These are phyloP conservation scores for Sarcophaga peregrina DNA, from an alignment of 1,140 invertebrate genomes.

Conservation along the genomic window DNA sequence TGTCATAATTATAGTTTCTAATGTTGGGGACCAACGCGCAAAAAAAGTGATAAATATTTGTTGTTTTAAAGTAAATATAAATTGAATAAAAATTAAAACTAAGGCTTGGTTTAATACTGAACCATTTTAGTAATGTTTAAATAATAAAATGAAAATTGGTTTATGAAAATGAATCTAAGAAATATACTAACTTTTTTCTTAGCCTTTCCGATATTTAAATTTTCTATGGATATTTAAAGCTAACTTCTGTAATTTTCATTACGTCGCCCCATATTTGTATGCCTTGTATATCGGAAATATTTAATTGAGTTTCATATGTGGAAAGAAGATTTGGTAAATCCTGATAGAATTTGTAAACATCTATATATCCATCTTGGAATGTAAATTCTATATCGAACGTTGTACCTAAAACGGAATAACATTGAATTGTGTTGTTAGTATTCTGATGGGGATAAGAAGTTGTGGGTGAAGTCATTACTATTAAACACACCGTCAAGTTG, in stretches of 20 bases:
- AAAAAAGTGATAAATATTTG: too few relatives aligned
- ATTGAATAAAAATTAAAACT: not conserved
- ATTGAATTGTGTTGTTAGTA: conserved; percentile 43
- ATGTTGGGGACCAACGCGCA: too few relatives aligned
- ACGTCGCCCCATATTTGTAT: conserved; percentile 64
- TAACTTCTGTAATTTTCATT: conserved; percentile 55
- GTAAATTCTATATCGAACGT: conserved; percentile 57
- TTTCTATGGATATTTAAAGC: conserved; percentile 48
- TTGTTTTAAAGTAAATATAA: not conserved
- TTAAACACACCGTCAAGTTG: conserved; percentile 58
- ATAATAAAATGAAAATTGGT: not conserved
- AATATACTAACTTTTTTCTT: conserved; percentile 31
- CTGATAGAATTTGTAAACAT: conserved; percentile 44
- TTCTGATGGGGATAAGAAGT: not conserved
- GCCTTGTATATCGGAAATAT: conserved; percentile 48
- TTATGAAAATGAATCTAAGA: not conserved
- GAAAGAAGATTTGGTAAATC: conserved; percentile 43
- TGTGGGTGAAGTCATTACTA: conserved; percentile 30
- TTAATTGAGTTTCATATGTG: conserved; percentile 38
- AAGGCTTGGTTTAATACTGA: not conserved
- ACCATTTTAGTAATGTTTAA: not conserved
- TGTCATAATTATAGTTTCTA: too few relatives aligned
- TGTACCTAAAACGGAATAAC: conserved; percentile 59
- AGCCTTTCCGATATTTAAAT: not conserved
- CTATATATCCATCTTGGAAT: conserved; percentile 53